A percentile compares a stretch with the other conserved stretches of the same genome.
phyloP scores from a whole-genome alignment of 2,888 invertebrate species.

The Sinopyrophorus schimmeli region DNA sequence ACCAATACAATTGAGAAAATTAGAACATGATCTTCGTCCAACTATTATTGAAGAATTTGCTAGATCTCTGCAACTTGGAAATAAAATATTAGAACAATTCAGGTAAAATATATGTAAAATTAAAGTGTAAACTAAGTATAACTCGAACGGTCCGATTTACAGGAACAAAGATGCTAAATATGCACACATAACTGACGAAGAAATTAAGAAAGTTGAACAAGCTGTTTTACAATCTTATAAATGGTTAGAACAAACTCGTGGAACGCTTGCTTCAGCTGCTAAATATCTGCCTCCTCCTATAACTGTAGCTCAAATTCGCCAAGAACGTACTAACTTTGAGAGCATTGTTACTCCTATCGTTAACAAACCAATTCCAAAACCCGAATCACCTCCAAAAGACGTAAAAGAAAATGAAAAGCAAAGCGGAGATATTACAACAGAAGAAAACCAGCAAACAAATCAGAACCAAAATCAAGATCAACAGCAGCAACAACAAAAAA shows the following conservation, averaged over 20 bases:
- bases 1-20: conserved; percentile 81
- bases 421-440: conserved; percentile 6
- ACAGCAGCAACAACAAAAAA: conserved; percentile 27
- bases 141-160: conserved; percentile 27
- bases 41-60: conserved; percentile 80
- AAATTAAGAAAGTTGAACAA: conserved; percentile 75
- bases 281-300: conserved; percentile 76
- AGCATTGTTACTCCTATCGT: conserved; percentile 72
- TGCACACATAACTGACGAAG: conserved; percentile 79
- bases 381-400: conserved; percentile 62
- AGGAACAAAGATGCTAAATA: conserved; percentile 73
- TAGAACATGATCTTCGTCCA: conserved; percentile 81
- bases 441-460: conserved; percentile 29
- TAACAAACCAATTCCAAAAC: conserved; percentile 90
- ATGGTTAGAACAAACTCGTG: conserved; percentile 82
- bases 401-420: conserved; percentile 46
- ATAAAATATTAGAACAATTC: conserved; percentile 63
- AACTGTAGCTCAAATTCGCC: conserved; percentile 76
- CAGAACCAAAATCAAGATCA: conserved; percentile 32
- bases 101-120: conserved; percentile 57
- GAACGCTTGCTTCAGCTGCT: conserved; percentile 65
- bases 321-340: conserved; percentile 73
- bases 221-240: conserved; percentile 71
- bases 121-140: no score
- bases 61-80: conserved; percentile 72